A percentile compares a stretch with the other conserved stretches of the same genome.
Conservation (phyloP, 2,888 invertebrate species). For the Papilio protenor region DNA sequence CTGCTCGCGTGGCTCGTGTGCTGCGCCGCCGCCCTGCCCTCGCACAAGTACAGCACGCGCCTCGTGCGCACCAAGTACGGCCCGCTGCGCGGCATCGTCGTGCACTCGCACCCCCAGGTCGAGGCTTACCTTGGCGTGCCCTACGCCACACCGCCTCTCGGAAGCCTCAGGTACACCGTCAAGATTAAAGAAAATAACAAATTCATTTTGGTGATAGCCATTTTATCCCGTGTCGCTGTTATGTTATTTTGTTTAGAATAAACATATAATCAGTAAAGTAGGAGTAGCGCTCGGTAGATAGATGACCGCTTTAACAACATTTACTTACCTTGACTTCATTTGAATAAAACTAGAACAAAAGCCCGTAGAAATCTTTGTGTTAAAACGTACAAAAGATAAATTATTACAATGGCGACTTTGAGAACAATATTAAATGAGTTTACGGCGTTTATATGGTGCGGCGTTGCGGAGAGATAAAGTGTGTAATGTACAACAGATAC, state of each 20-base stretch:
- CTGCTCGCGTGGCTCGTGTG: constrained; percentile 84
- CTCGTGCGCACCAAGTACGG: constrained; percentile 96
- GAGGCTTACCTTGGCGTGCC: constrained; percentile 97
- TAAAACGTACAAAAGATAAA: constrained; percentile 6
- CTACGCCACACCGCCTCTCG: constrained; percentile 96
- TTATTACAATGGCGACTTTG: not conserved
- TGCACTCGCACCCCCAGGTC: constrained; percentile 88
- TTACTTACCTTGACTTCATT: not conserved
- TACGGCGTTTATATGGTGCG: not conserved
- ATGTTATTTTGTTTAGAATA: constrained; percentile 1
- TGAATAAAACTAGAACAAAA: constrained; percentile 10
- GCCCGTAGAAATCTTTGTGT: constrained; percentile 2
- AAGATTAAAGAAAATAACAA: not conserved
- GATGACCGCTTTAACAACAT: constrained; percentile 7
- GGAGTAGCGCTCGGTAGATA: constrained; percentile 2
- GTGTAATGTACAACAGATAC: constrained; percentile 82
- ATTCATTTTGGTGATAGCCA: not conserved
- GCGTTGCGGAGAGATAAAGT: not conserved
- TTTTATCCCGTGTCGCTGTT: not conserved
- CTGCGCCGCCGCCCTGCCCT: constrained; percentile 82
- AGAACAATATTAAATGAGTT: constrained; percentile 4
- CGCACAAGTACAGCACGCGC: constrained; percentile 92
- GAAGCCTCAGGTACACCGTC: constrained; percentile 89
- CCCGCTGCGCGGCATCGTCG: constrained; percentile 92
- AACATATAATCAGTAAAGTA: constrained; percentile 20